These are phyloP conservation scores for Stigmatopora argus DNA, from an alignment of 2,113 vertebrate species.

Conservation along the genomic window DNA sequence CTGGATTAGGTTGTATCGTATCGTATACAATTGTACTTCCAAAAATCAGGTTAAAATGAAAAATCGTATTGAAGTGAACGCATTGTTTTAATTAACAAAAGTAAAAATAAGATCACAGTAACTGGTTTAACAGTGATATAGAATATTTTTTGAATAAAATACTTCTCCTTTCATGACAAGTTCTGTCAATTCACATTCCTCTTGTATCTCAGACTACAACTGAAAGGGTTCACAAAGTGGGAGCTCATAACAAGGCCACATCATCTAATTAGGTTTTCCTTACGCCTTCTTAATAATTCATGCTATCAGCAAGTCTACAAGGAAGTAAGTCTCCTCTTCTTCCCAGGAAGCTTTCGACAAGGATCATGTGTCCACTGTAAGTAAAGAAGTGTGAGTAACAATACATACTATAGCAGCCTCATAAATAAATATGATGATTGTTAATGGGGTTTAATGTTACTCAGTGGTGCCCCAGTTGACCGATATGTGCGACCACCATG, in stretches of 20 bases:
- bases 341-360: constrained; percentile 54
- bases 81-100: too few species aligned
- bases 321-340: constrained; percentile 61
- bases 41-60: too few species aligned
- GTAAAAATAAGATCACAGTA: too few species aligned
- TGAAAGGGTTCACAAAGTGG: constrained; percentile 77
- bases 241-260: constrained; percentile 74
- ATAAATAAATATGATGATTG: constrained; percentile 78
- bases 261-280: constrained; percentile 68
- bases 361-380: constrained; percentile 64
- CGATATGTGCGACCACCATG: constrained; percentile 63
- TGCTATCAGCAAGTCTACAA: constrained; percentile 55
- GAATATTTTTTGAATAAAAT: background rate
- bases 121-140: too few species aligned
- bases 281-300: constrained; percentile 73
- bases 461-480: constrained; percentile 57
- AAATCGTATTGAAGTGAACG: too few species aligned
- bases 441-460: constrained; percentile 80
- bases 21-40: too few species aligned
- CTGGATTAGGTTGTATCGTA: too few species aligned
- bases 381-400: constrained; percentile 66
- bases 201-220: constrained; percentile 55
- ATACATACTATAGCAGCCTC: constrained; percentile 55
- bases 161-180: background rate
- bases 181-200: background rate